phyloP scores from a whole-genome alignment of 2,888 invertebrate genomes.

The Coecobrya sp. region DNA sequence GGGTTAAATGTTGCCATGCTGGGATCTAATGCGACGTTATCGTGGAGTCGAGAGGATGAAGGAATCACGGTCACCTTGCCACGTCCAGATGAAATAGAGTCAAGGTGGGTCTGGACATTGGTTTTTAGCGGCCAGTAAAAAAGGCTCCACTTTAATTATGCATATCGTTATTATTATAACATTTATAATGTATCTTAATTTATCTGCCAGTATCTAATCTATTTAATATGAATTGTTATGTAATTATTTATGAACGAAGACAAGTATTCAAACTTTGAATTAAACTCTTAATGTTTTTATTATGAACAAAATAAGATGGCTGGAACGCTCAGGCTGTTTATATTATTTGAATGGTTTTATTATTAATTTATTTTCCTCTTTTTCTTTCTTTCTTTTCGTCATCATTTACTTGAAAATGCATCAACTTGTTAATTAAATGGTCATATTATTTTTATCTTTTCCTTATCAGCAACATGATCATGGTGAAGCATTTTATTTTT shows the following conservation, averaged over 20 bases:
- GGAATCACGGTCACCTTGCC: constrained; percentile 58
- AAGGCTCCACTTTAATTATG: background rate
- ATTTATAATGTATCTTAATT: too few species aligned
- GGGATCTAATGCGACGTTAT: constrained; percentile 38
- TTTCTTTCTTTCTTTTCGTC: background rate
- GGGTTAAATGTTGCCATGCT: constrained; percentile 74
- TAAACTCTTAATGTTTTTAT: too few species aligned
- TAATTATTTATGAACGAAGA: too few species aligned
- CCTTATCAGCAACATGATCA: background rate
- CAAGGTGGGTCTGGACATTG: constrained; percentile 85
- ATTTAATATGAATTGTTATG: too few species aligned
- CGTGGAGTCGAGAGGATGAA: constrained; percentile 24
- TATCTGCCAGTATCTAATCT: too few species aligned
- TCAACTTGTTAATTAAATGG: background rate
- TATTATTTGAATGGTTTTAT: constrained; percentile 6
- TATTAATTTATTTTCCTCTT: constrained; percentile 11
- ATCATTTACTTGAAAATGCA: constrained; percentile 27
- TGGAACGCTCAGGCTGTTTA: background rate
- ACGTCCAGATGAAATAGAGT: constrained; percentile 53
- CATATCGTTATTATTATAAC: too few species aligned
- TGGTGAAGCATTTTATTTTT: background rate
- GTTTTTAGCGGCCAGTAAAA: constrained; percentile 64
- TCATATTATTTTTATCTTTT: background rate
- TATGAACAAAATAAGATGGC: too few species aligned
- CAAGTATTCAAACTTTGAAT: too few species aligned